These are phyloP conservation scores for Drosophila saltans DNA, from an alignment of 1,140 invertebrate genomes.

Conservation along the genomic window DNA sequence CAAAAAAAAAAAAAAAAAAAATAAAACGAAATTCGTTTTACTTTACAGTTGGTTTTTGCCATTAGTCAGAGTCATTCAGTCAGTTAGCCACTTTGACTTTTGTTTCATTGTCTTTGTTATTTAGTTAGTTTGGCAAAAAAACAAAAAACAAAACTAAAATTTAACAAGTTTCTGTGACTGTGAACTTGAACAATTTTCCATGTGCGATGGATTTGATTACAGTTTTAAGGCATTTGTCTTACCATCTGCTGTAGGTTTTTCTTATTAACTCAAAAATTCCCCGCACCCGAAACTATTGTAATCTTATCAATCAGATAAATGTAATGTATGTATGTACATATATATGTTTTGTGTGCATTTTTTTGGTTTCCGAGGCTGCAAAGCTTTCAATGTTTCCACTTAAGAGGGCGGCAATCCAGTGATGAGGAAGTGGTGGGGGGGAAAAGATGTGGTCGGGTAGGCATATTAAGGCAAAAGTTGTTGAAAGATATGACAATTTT, in stretches of 20 bases:
- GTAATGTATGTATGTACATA: neutral
- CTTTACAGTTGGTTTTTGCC: neutral
- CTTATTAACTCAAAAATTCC: neutral
- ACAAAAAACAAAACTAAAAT: too few species aligned
- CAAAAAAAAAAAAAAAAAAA: neutral
- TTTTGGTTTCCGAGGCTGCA: conserved; percentile 6
- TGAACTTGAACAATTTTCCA: conserved; percentile 38
- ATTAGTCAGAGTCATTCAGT: neutral
- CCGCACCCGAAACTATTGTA: neutral
- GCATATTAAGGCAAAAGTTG: neutral
- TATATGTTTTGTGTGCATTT: neutral
- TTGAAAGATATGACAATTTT: neutral
- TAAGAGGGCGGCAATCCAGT: neutral
- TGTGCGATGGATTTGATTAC: neutral
- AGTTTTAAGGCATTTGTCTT: too few species aligned
- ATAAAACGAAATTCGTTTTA: conserved; percentile 22
- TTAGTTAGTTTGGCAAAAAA: too few species aligned
- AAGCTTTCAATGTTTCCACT: neutral
- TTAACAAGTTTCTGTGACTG: conserved; percentile 23
- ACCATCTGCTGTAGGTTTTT: too few species aligned
- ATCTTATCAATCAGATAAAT: conserved; percentile 1
- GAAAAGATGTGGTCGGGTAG: neutral
- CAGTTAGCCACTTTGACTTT: too few species aligned
- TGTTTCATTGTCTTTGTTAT: too few species aligned
- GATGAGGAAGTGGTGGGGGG: neutral